These are phyloP conservation scores for Dromas ardeola DNA, from an alignment of 2,113 vertebrate species.

Conservation along the genomic window DNA sequence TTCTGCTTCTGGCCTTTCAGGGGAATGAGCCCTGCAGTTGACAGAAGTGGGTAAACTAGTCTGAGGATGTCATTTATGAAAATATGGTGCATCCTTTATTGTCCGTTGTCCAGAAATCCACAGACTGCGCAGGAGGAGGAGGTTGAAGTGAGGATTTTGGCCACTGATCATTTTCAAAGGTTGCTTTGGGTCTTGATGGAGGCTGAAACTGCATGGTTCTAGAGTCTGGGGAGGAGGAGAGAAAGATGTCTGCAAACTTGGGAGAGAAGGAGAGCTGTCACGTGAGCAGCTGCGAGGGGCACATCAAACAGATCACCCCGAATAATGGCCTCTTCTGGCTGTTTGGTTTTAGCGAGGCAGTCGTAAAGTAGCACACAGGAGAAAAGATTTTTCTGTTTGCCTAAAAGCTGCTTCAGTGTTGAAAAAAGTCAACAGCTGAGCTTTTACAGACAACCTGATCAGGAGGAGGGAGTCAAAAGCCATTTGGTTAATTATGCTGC, in stretches of 20 bases:
- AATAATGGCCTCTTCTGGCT: not conserved
- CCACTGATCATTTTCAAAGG: not conserved
- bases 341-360: not conserved
- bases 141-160: not conserved
- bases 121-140: fast-evolving
- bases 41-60: not conserved
- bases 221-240: not conserved
- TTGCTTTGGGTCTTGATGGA: not conserved
- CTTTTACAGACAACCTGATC: not conserved
- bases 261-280: not conserved
- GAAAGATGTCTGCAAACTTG: not conserved
- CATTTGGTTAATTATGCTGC: not conserved
- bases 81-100: not conserved
- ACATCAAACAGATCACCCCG: not conserved
- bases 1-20: not conserved
- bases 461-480: not conserved
- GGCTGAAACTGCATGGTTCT: not conserved
- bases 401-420: not conserved
- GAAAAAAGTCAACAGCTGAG: not conserved
- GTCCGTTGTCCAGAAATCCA: not conserved
- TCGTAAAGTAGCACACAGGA: not conserved
- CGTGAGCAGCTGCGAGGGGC: not conserved
- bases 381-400: not conserved
- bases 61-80: not conserved
- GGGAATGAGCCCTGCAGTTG: not conserved